phyloP scores from a whole-genome alignment of 2,888 invertebrate genomes.

The Leptinotarsa tumamoca region DNA sequence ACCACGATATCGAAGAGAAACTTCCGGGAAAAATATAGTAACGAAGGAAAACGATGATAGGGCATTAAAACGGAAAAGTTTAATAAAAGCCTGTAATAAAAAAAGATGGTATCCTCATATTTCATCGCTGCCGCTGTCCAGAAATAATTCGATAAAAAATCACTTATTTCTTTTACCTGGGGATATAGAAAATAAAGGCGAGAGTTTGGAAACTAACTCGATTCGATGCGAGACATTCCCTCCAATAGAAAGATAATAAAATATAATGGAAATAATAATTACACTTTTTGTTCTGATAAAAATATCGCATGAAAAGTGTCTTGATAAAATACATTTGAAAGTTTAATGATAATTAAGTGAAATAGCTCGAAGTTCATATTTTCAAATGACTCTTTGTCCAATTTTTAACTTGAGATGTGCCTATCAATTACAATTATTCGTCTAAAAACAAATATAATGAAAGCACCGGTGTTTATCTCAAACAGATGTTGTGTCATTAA shows the following conservation, averaged over 20 bases:
- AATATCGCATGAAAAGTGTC: no score
- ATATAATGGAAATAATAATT: background rate
- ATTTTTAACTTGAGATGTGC: no score
- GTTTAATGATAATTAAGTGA: no score
- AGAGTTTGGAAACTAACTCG: background rate
- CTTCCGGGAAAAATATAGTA: conserved; percentile 15
- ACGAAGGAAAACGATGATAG: conserved; percentile 6
- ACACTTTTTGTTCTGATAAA: background rate
- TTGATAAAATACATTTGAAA: no score
- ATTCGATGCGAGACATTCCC: background rate
- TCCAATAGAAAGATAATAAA: background rate
- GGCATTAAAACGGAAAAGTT: conserved; percentile 14
- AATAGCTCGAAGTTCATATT: no score
- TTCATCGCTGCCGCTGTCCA: conserved; percentile 10
- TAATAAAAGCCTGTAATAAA: conserved; percentile 7
- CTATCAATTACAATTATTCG: no score
- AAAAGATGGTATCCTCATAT: conserved; percentile 10
- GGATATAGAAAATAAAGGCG: background rate
- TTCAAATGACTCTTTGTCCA: no score
- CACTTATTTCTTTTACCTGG: conserved; percentile 9
- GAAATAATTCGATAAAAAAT: conserved; percentile 16
- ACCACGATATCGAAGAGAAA: conserved; percentile 1
- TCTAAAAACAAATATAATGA: no score
- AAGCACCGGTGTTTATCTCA: no score
- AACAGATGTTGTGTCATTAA: background rate